Base-by-base conservation (phyloP, 2,888 invertebrate genomes). In the Epistrophe eligans region DNA sequence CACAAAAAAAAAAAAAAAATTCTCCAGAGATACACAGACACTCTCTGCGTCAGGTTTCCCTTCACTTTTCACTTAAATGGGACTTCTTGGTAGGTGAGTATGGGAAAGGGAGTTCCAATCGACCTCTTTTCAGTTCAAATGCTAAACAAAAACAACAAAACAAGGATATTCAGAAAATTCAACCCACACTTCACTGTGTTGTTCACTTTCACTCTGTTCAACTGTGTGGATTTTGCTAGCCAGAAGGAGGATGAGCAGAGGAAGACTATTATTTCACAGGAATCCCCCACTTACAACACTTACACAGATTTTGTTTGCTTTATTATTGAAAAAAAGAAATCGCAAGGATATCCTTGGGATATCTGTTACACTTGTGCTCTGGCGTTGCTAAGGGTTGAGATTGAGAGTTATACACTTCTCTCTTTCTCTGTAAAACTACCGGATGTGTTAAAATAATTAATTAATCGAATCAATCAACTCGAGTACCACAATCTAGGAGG, bases 381-480 rank as follows among this genome's bases (percentile, higher is more conserved):
- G 70, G 55, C 58, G 67, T 62, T 71, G 55, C 45, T 43, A 62
- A 55, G 45, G 72, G 43, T 50, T 66, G 52, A 74, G 52, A 55
- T 60, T 71, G 64, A 48, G 70, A 52, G 70, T 40, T 38, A 6
- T 24, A 0, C 19, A 48, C 7, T 9, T 28, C 17, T 38, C 24
- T 24, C 24, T 17, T 24, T 35, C 35, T 52, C 1, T 38, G 38
- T 70, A 19, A n/a, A 24, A 67, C 24, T 43, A 57, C 52, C 50
- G 45, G 48, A 66, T 48, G 66, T 57, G 40, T 24, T 28, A 35
- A 76, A 40, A 66, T 48, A 66, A 60, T 70, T 55, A 38, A 45
- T 60, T 71, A 77, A 81, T 76, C 76, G 45, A 81, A 74, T 70
- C 76, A 81, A 55, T 80, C 58, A 73, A 50, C 72, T 43, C 6